These are phyloP conservation scores for Coendou prehensilis DNA, from an alignment of 2,797 vertebrate species.

Conservation along the genomic window DNA sequence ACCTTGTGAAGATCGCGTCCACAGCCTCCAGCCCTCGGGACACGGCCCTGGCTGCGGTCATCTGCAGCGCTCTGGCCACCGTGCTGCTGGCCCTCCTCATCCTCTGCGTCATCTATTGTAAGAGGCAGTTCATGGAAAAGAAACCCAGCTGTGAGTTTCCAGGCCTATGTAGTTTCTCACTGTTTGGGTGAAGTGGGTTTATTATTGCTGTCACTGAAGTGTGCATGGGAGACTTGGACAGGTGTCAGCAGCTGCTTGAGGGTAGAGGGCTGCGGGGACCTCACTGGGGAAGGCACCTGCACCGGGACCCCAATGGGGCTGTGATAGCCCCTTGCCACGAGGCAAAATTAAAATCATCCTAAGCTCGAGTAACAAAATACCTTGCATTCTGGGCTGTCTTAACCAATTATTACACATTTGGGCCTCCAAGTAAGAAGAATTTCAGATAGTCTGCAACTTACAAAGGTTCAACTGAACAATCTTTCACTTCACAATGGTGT, in stretches of 20 bases:
- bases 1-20: constrained; percentile 95
- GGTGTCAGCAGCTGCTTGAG: background rate
- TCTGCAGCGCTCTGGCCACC: constrained; percentile 97
- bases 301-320: background rate
- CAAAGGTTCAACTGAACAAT: background rate
- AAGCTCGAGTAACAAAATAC: background rate
- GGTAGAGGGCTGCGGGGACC: too few species aligned
- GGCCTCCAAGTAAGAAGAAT: background rate
- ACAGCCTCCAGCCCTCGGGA: constrained; percentile 96
- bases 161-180: fast-evolving
- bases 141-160: constrained; percentile 95
- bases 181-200: background rate
- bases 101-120: constrained; percentile 98
- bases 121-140: constrained; percentile 98
- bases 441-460: background rate
- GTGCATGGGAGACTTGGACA: background rate
- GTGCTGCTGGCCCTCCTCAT: constrained; percentile 97
- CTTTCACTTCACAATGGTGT: background rate
- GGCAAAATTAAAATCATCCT: background rate
- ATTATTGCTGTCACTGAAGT: fast-evolving
- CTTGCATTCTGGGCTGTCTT: background rate
- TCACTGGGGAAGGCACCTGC: background rate
- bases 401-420: background rate
- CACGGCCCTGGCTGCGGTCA: constrained; percentile 96
- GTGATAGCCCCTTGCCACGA: background rate